Evolutionary conservation across 1,140 invertebrate species (phyloP).

Genomic region (Trachymyrmex septentrionalis): DNA sequence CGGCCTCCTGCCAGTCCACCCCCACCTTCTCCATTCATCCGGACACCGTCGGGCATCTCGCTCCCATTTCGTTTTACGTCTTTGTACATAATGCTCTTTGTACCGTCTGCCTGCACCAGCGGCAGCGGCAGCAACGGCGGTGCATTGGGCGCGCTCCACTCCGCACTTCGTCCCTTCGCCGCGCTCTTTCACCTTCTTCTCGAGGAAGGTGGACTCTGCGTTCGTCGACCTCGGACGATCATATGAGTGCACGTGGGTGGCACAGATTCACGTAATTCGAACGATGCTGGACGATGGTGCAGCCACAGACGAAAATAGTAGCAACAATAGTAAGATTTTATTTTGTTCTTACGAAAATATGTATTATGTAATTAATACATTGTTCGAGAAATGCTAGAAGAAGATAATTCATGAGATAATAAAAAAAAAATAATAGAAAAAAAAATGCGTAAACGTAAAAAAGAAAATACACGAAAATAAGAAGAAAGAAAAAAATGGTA

Average conservation of each 20-base stretch:
- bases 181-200: slow-evolving; percentile 48
- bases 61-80: slow-evolving; percentile 82
- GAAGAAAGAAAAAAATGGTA: background rate
- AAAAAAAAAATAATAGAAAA: background rate
- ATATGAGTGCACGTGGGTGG: slow-evolving; percentile 75
- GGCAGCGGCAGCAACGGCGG: slow-evolving; percentile 29
- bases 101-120: slow-evolving; percentile 75
- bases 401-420: background rate
- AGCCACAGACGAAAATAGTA: background rate
- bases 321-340: background rate
- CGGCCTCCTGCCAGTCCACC: slow-evolving; percentile 53
- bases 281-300: background rate
- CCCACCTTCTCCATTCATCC: slow-evolving; percentile 78
- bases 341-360: background rate
- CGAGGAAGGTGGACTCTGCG: slow-evolving; percentile 70
- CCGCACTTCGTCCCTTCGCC: slow-evolving; percentile 41
- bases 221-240: slow-evolving; percentile 77
- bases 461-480: background rate
- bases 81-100: slow-evolving; percentile 83
- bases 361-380: no score
- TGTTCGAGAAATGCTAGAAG: no score
- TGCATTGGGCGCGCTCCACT: slow-evolving; percentile 54
- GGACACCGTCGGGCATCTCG: slow-evolving; percentile 79
- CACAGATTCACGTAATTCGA: slow-evolving; percentile 66
- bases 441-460: background rate